These are phyloP conservation scores for Microctonus aethiopoides DNA, from an alignment of 2,888 invertebrate genomes.

Conservation along the genomic window DNA sequence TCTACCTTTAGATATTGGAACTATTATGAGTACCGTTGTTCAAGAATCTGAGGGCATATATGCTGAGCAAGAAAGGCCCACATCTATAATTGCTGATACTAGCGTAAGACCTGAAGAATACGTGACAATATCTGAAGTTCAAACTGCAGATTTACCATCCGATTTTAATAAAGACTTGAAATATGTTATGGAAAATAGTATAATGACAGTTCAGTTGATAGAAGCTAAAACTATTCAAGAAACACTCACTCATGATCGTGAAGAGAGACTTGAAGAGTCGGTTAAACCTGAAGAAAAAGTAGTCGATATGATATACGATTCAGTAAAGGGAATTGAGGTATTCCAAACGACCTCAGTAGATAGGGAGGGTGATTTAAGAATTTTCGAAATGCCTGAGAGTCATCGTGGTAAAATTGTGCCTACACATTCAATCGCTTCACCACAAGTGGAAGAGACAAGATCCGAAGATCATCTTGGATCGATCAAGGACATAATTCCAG, in stretches of 20 bases:
- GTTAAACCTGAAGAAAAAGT: constrained; percentile 61
- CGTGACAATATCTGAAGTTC: constrained; percentile 72
- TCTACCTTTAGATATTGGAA: constrained; percentile 72
- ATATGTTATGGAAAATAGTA: constrained; percentile 70
- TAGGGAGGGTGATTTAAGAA: constrained; percentile 72
- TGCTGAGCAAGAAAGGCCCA: constrained; percentile 68
- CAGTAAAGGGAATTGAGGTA: constrained; percentile 74
- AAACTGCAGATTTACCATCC: constrained; percentile 70
- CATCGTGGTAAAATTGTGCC: constrained; percentile 69
- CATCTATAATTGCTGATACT: constrained; percentile 70
- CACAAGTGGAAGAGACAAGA: constrained; percentile 68
- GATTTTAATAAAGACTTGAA: constrained; percentile 71
- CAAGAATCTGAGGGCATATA: constrained; percentile 77
- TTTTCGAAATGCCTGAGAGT: constrained; percentile 70
- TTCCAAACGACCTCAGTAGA: constrained; percentile 75
- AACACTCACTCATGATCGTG: constrained; percentile 75
- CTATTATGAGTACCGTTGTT: constrained; percentile 71
- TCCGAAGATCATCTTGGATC: constrained; percentile 67
- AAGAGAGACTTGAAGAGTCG: constrained; percentile 66
- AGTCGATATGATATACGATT: constrained; percentile 69
- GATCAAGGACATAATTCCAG: constrained; percentile 65
- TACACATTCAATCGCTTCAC: constrained; percentile 69
- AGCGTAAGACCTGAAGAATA: constrained; percentile 73
- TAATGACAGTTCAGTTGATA: constrained; percentile 70
- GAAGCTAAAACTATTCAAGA: constrained; percentile 75